These are phyloP conservation scores for Reticulitermes speratus DNA, from an alignment of 1,140 invertebrate genomes.

Conservation along the genomic window DNA sequence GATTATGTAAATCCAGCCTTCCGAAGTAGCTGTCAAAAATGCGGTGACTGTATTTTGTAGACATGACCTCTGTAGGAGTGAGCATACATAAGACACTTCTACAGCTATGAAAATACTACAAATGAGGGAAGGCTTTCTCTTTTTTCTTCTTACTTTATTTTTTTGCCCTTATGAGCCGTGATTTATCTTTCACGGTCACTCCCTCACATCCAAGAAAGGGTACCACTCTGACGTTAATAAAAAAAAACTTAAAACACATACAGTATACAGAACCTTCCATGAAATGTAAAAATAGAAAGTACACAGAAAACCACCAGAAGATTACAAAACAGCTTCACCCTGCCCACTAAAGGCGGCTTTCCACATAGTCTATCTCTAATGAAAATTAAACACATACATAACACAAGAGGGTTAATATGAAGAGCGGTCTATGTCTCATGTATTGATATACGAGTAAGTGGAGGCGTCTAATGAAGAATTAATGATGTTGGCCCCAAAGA, in stretches of 20 bases:
- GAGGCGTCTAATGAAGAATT: no score
- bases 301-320: constrained; percentile 11
- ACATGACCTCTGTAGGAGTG: not conserved
- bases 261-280: not conserved
- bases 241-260: not conserved
- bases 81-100: not conserved
- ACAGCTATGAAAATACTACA: not conserved
- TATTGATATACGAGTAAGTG: no score
- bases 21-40: not conserved
- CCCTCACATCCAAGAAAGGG: not conserved
- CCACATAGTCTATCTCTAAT: not conserved
- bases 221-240: not conserved
- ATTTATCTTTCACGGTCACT: not conserved
- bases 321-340: not conserved
- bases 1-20: not conserved
- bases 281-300: constrained; percentile 9
- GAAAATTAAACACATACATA: not conserved
- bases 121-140: not conserved
- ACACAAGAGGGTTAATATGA: not conserved
- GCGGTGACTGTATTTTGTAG: not conserved
- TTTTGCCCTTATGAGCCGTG: not conserved
- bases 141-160: not conserved
- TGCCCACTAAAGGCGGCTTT: not conserved
- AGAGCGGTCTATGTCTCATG: not conserved
- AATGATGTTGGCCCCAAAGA: no score